Base-by-base conservation (phyloP, 2,888 invertebrate species). In the Drosophila tanythrix region DNA sequence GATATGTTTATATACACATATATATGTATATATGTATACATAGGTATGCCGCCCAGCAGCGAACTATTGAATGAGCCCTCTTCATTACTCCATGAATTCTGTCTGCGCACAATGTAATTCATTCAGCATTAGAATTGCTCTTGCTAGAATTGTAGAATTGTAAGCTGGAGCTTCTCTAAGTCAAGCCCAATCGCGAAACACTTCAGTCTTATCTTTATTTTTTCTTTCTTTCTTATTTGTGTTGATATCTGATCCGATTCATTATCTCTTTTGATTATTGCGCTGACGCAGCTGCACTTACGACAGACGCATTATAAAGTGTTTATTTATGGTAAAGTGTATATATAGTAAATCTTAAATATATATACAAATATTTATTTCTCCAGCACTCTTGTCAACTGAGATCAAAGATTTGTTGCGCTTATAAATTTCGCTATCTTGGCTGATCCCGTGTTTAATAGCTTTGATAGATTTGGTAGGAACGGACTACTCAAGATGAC, bases 1-100 rank as follows among this genome's bases (percentile, higher is more conserved):
- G 64, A 56, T 58, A 50, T 59, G 58, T n/a, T 60, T 43, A 35
- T 56, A 40, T n/a, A 59, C 33, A n/a, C 0, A n/a, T 0, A 10
- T 35, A 35, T 35, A 5, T 35, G 10, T 35, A 4, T 35, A 35
- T 13, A 35, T 35, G 35, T 13, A 8, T n/a, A 40, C 40, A 10
- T 40, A 40, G 3, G 40, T 10, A n/a, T n/a, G n/a, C 3, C 18
- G n/a, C 3, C 18, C n/a, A n/a, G 38, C n/a, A 40, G n/a, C 40
- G 40, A 40, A 4, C 1, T n/a, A 10, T 4, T 40, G 40, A 40
- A 40, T 3, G n/a, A 38, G 8, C n/a, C 8, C 38, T 3, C 0
- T n/a, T 38, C 38, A 40, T 40, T 40, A 40, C 40, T 21, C 5
- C 10, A 21, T 11, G 21, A 40, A 2, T 21, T 43, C 5, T 21